Conservation (phyloP, 2,888 invertebrate genomes). For the Ectemnius lituratus region DNA sequence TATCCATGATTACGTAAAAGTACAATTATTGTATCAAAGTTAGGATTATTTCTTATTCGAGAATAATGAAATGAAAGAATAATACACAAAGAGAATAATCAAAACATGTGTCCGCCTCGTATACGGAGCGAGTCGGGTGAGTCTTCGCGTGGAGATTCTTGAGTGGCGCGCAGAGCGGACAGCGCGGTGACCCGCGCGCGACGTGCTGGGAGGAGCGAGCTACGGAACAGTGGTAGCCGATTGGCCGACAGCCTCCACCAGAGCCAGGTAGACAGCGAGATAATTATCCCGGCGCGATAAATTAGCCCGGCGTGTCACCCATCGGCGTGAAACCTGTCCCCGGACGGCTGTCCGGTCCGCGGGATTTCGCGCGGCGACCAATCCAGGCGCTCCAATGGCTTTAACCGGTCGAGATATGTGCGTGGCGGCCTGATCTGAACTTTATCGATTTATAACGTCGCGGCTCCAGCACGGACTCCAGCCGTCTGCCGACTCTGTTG, state of each 20-base stretch:
- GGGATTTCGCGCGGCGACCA: constrained; percentile 59
- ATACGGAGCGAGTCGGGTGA: not conserved
- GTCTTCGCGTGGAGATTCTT: constrained; percentile 41
- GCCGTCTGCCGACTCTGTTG: too few relatives aligned
- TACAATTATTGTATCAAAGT: too few relatives aligned
- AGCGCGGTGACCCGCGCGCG: constrained; percentile 42
- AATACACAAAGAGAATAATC: too few relatives aligned
- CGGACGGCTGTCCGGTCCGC: constrained; percentile 54
- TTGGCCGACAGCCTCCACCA: constrained; percentile 53
- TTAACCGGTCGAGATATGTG: constrained; percentile 56
- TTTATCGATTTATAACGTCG: constrained; percentile 58
- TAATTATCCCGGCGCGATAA: constrained; percentile 71
- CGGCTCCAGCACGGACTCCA: constrained; percentile 5
- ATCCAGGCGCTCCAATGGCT: constrained; percentile 55
- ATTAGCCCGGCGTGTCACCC: constrained; percentile 69
- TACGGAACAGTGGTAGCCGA: constrained; percentile 29
- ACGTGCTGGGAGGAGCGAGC: constrained; percentile 55
- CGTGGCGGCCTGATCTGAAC: constrained; percentile 40
- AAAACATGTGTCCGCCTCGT: too few relatives aligned
- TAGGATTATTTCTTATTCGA: too few relatives aligned
- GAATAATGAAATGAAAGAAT: too few relatives aligned
- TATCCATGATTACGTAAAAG: too few relatives aligned
- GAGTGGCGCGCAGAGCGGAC: constrained; percentile 18
- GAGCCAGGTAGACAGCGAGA: constrained; percentile 61
- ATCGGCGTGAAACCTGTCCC: constrained; percentile 69